Evolutionary conservation across 2,113 vertebrate species (phyloP).

Genomic region (Oostethus manadensis): DNA sequence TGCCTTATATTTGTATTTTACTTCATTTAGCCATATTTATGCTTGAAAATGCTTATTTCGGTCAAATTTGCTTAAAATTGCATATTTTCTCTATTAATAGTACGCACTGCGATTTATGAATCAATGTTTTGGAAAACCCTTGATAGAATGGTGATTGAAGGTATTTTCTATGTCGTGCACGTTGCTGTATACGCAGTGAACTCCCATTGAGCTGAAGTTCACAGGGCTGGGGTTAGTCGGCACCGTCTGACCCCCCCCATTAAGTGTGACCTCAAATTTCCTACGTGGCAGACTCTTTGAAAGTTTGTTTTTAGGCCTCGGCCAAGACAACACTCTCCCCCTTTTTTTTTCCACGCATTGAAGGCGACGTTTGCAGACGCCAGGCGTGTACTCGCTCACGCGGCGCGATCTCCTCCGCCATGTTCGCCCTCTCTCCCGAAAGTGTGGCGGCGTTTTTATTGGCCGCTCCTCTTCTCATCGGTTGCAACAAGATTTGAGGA

Average conservation of each 20-base stretch:
- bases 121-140: no score
- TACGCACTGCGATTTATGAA: no score
- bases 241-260: constrained; percentile 7
- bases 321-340: constrained; percentile 50
- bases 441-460: constrained; percentile 40
- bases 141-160: no score
- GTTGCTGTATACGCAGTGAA: neutral
- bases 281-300: constrained; percentile 54
- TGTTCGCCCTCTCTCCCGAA: neutral
- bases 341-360: constrained; percentile 37
- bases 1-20: no score
- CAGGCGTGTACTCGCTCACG: constrained; percentile 43
- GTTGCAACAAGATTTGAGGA: constrained; percentile 62
- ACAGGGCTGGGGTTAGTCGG: constrained; percentile 28
- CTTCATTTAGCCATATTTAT: no score
- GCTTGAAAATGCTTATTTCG: no score
- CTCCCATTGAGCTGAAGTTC: constrained; percentile 22
- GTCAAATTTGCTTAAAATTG: no score
- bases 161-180: neutral
- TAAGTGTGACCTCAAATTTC: constrained; percentile 52
- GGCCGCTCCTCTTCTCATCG: constrained; percentile 52
- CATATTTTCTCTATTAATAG: no score
- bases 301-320: constrained; percentile 58
- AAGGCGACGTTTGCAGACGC: constrained; percentile 46
- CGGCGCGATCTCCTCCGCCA: constrained; percentile 28